These are phyloP conservation scores for Helicoverpa assulta DNA, from an alignment of 2,888 invertebrate genomes.

Conservation along the genomic window DNA sequence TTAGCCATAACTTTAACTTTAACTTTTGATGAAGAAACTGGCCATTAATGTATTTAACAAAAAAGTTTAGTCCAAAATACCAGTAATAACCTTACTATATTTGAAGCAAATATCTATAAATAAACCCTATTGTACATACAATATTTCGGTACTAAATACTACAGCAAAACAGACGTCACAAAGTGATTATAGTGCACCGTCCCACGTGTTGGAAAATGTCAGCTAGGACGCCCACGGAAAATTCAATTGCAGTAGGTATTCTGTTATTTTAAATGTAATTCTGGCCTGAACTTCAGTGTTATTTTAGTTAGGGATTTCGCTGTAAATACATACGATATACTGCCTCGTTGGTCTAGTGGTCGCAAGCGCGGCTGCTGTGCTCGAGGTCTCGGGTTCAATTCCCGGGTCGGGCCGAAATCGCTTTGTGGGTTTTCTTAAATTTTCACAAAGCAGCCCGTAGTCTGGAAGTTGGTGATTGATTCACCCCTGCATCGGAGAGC, in stretches of 20 bases:
- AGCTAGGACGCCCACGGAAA: conserved; percentile 42
- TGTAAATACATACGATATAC: not conserved
- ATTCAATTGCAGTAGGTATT: conserved; percentile 31
- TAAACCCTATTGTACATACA: not conserved
- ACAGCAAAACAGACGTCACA: conserved; percentile 15
- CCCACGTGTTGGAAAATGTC: conserved; percentile 48
- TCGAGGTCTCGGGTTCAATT: too few species aligned
- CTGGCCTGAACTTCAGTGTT: too few species aligned
- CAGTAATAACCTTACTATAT: not conserved
- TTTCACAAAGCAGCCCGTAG: too few species aligned
- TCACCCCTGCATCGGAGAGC: too few species aligned
- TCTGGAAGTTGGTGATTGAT: too few species aligned
- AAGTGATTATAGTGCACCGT: conserved; percentile 27
- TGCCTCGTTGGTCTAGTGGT: too few species aligned
- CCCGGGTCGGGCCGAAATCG: too few species aligned
- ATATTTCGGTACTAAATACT: not conserved
- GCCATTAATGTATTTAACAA: too few species aligned
- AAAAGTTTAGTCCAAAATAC: not conserved
- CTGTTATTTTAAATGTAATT: conserved; percentile 13
- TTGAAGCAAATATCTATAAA: not conserved
- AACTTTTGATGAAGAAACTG: too few species aligned
- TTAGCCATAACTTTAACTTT: too few species aligned
- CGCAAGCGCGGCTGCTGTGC: too few species aligned
- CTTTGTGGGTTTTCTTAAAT: too few species aligned
- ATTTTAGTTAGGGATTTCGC: not conserved